A percentile compares a stretch with the other conserved stretches of the same genome.
Conservation (phyloP, 2,113 vertebrate genomes). For the Eira barbara region DNA sequence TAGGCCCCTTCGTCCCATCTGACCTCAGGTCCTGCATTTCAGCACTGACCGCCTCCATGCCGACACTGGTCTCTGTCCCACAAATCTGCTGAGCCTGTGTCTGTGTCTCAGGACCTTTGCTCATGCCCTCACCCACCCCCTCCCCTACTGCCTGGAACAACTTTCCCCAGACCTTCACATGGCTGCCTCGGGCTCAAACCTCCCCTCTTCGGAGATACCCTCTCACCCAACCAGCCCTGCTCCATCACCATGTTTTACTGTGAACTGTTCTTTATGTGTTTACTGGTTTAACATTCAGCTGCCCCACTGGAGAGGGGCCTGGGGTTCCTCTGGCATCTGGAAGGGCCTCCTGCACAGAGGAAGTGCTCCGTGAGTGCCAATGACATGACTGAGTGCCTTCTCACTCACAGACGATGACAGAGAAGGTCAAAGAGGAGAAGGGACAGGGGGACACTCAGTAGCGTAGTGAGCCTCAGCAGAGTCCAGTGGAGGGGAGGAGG, state of each 20-base stretch:
- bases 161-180: too few species aligned
- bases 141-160: too few species aligned
- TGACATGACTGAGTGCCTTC: fast-evolving
- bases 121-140: neutral
- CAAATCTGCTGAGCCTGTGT: neutral
- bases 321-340: neutral
- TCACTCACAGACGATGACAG: neutral
- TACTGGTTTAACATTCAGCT: neutral
- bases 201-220: neutral
- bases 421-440: neutral
- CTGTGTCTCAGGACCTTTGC: neutral
- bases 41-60: neutral
- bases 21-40: neutral
- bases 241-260: neutral
- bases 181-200: neutral
- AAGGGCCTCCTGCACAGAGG: neutral
- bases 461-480: neutral
- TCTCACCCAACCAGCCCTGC: neutral
- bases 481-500: neutral
- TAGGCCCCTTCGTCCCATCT: neutral
- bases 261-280: neutral
- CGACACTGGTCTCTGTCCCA: neutral
- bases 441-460: fast-evolving
- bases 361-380: neutral
- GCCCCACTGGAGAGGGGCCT: neutral